phyloP scores from a whole-genome alignment of 2,113 vertebrate genomes.

The Pantherophis guttatus region DNA sequence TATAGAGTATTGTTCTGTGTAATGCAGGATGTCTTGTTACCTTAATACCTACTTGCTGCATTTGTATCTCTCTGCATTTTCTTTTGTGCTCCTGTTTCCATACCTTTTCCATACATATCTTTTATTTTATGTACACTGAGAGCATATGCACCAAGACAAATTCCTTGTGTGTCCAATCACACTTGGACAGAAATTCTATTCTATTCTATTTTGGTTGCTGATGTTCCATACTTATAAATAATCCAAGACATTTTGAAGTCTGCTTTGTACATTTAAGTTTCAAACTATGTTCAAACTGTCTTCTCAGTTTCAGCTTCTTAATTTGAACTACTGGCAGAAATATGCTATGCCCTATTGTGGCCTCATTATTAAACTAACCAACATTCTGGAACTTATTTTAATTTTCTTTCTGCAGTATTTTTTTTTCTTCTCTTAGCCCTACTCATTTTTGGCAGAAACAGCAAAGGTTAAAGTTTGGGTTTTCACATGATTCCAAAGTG shows the following conservation, averaged over 20 bases:
- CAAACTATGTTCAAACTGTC: conserved; percentile 50
- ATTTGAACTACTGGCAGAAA: conserved; percentile 25
- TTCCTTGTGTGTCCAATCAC: too few species aligned
- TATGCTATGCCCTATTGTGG: conserved; percentile 16
- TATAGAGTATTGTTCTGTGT: not conserved
- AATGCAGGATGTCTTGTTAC: not conserved
- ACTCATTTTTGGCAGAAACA: not conserved
- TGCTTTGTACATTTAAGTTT: conserved; percentile 44
- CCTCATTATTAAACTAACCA: conserved; percentile 55
- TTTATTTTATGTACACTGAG: too few species aligned
- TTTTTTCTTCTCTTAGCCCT: conserved; percentile 9
- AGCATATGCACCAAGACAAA: too few species aligned
- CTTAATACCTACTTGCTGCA: not conserved
- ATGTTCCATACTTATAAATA: not conserved
- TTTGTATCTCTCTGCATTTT: not conserved
- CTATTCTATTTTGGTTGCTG: not conserved
- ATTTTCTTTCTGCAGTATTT: conserved; percentile 33
- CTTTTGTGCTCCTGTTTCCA: not conserved
- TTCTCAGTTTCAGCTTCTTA: conserved; percentile 26
- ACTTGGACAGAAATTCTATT: too few species aligned
- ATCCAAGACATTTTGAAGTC: conserved; percentile 34
- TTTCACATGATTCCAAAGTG: conserved; percentile 13
- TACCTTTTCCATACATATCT: not conserved
- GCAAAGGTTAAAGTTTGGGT: conserved; percentile 32
- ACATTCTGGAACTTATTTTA: conserved; percentile 27